A percentile compares a stretch with the other conserved stretches of the same genome.
These are phyloP conservation scores for Sialia sialis DNA, from an alignment of 2,113 vertebrate genomes.

Conservation along the genomic window DNA sequence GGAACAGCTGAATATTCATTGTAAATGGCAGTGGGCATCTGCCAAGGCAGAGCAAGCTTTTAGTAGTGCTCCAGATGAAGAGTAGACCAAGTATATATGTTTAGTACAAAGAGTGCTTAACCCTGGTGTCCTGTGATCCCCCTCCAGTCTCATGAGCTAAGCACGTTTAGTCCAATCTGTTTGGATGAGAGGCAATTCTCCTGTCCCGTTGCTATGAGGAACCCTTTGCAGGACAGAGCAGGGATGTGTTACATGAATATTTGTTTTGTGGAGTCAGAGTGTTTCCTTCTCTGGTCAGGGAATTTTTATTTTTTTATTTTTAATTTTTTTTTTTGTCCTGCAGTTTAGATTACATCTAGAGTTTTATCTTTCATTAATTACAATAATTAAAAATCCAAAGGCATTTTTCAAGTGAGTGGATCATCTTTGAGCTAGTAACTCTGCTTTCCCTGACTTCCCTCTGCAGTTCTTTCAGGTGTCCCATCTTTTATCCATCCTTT, in stretches of 20 bases:
- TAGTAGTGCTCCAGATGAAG: conserved; percentile 11
- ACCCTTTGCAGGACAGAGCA: neutral
- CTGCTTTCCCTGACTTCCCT: neutral
- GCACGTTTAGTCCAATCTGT: neutral
- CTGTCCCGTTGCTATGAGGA: neutral
- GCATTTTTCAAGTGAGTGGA: neutral
- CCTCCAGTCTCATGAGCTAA: neutral
- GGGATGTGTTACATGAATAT: neutral
- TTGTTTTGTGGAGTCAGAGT: neutral
- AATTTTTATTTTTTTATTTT: neutral
- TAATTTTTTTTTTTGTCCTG: neutral
- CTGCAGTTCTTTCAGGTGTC: neutral
- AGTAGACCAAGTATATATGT: neutral
- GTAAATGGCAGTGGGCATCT: conserved; percentile 42
- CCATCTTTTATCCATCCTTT: neutral
- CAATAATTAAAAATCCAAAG: neutral
- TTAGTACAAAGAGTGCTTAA: neutral
- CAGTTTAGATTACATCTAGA: neutral
- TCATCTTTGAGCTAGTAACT: neutral
- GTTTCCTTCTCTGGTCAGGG: neutral
- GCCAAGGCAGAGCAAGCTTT: conserved; percentile 58
- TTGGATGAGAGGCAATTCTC: neutral
- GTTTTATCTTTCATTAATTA: neutral
- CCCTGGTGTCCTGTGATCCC: neutral
- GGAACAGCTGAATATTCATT: conserved; percentile 40